phyloP scores from a whole-genome alignment of 2,888 invertebrate species.

The Iselma pallidipennis region DNA sequence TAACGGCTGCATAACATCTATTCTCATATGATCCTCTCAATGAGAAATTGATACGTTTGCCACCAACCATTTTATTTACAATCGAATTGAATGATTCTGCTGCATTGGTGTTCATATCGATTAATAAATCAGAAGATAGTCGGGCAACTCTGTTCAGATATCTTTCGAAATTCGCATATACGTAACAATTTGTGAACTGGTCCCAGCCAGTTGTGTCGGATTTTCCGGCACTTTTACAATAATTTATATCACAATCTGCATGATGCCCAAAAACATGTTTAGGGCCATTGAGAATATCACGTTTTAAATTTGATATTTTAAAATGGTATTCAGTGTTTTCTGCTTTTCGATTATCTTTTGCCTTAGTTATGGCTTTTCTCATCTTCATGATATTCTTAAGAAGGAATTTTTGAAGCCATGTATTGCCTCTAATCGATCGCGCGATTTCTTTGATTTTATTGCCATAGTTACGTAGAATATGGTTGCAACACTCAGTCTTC shows the following conservation, averaged over 20 bases:
- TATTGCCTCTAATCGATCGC: background rate
- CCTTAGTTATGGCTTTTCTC: background rate
- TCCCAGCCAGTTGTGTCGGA: background rate
- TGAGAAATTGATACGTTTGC: constrained; percentile 13
- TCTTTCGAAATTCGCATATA: background rate
- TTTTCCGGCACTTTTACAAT: background rate
- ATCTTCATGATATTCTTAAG: background rate
- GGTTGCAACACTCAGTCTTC: constrained; percentile 26
- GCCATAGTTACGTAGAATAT: constrained; percentile 21
- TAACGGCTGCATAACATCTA: constrained; percentile 41
- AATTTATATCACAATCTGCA: background rate
- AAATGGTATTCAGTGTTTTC: background rate
- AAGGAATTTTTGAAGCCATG: background rate
- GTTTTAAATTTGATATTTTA: background rate
- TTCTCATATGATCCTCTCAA: constrained; percentile 39
- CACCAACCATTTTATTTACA: constrained; percentile 33
- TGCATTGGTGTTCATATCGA: constrained; percentile 38
- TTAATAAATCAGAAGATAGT: constrained; percentile 29
- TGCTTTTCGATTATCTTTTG: background rate
- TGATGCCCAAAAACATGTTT: constrained; percentile 1
- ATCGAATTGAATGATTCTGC: constrained; percentile 44
- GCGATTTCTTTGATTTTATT: constrained; percentile 4
- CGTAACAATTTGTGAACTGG: background rate
- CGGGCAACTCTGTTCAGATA: constrained; percentile 6
- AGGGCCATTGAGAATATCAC: background rate